Conservation (phyloP, 2,113 vertebrate species). For the Bos javanicus region DNA sequence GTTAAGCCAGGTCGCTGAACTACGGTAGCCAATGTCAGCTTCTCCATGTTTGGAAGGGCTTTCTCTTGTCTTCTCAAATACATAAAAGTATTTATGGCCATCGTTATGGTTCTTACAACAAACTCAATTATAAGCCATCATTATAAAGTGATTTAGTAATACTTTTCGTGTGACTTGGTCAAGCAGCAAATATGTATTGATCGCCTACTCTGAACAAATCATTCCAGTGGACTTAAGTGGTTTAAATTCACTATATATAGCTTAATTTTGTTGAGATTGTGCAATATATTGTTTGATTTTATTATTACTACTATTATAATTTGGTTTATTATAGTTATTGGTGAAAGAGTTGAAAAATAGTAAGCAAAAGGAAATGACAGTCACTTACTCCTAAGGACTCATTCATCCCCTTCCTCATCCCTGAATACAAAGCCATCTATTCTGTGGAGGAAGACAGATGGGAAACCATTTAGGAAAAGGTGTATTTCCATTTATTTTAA, state of each 20-base stretch:
- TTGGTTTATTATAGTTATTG: slow-evolving; percentile 41
- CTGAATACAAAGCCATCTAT: neutral
- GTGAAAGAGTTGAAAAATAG: neutral
- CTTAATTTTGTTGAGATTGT: slow-evolving; percentile 6
- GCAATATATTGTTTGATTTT: slow-evolving; percentile 21
- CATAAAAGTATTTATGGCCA: neutral
- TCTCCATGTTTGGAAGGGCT: neutral
- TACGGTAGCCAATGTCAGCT: neutral
- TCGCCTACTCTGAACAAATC: neutral
- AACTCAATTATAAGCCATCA: neutral
- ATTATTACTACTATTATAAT: slow-evolving; percentile 34
- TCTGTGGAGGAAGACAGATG: neutral
- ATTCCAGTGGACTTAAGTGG: neutral
- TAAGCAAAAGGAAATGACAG: neutral
- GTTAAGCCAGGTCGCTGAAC: slow-evolving; percentile 15
- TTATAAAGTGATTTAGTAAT: slow-evolving; percentile 20
- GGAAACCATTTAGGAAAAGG: neutral
- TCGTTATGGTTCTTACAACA: neutral
- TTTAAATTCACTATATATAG: slow-evolving; percentile 33
- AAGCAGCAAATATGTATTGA: slow-evolving; percentile 36
- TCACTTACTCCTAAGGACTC: neutral
- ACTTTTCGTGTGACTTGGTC: neutral
- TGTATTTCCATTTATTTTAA: neutral
- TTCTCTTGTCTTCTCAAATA: slow-evolving; percentile 34
- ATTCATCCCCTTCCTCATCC: neutral